phyloP scores from a whole-genome alignment of 2,113 vertebrate species.

The Pristiophorus japonicus region DNA sequence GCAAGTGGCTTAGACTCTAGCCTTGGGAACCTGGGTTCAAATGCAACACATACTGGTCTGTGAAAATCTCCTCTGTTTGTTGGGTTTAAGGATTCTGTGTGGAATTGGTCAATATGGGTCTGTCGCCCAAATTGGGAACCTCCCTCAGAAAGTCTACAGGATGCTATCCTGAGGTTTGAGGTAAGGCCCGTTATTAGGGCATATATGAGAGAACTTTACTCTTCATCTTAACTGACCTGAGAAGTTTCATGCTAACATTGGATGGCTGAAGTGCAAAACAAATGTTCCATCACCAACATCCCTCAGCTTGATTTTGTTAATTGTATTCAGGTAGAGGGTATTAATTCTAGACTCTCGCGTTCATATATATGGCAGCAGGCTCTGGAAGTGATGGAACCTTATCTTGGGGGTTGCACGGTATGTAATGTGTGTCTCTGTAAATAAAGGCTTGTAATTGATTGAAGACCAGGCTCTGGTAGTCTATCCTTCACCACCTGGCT shows the following conservation, averaged over 20 bases:
- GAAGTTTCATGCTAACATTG: not conserved
- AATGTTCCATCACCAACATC: not conserved
- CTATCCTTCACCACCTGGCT: too few species aligned
- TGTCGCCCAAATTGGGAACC: not conserved
- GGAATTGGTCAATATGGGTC: not conserved
- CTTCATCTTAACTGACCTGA: not conserved
- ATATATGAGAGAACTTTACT: not conserved
- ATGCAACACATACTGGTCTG: not conserved
- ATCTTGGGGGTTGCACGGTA: too few species aligned
- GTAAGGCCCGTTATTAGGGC: not conserved
- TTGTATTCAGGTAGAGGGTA: too few species aligned
- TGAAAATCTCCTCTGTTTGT: not conserved
- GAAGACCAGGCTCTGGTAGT: too few species aligned
- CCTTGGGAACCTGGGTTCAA: not conserved
- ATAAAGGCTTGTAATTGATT: too few species aligned
- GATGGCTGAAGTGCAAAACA: not conserved
- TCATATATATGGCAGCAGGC: too few species aligned
- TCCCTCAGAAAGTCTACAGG: not conserved
- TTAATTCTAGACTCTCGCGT: too few species aligned
- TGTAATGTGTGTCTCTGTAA: too few species aligned
- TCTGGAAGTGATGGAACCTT: too few species aligned
- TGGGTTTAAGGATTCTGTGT: not conserved
- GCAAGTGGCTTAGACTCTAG: not conserved
- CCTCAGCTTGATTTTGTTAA: not conserved
- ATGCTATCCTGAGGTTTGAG: not conserved